These are phyloP conservation scores for Onychomys leucogaster DNA, from an alignment of 2,797 vertebrate species.

Conservation along the genomic window DNA sequence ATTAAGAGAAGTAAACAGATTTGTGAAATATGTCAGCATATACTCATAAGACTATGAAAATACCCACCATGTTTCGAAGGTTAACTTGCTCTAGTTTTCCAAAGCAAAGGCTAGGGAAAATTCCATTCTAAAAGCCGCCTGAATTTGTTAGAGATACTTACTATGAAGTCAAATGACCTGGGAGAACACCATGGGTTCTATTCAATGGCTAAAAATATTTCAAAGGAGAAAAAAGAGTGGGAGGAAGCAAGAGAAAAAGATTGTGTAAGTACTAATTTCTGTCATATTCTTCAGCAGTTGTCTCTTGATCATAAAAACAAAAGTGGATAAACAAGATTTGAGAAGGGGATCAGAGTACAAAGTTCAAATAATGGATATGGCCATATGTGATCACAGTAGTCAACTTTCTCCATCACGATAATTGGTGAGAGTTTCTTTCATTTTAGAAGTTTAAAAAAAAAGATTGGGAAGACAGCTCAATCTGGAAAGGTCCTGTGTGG, in stretches of 20 bases:
- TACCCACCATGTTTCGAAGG: constrained; percentile 31
- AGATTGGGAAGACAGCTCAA: not conserved
- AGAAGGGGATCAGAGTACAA: constrained; percentile 13
- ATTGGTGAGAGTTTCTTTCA: not conserved
- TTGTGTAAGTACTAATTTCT: not conserved
- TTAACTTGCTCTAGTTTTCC: constrained; percentile 33
- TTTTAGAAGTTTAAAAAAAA: constrained; percentile 4
- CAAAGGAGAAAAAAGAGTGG: not conserved
- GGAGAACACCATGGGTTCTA: not conserved
- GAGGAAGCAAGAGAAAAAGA: not conserved
- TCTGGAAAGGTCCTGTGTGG: not conserved
- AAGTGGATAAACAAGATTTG: constrained; percentile 37
- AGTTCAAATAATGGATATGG: constrained; percentile 31
- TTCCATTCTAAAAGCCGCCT: constrained; percentile 26
- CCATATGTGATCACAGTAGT: not conserved
- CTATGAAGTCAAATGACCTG: not conserved
- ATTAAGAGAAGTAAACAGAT: constrained; percentile 9
- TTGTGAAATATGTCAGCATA: constrained; percentile 60
- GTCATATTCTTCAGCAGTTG: not conserved
- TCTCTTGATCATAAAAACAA: constrained; percentile 42
- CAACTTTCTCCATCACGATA: constrained; percentile 19
- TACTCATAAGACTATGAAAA: not conserved
- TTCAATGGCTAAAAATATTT: not conserved
- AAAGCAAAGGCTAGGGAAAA: constrained; percentile 2
- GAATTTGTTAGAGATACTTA: constrained; percentile 25